phyloP scores from a whole-genome alignment of 2,888 invertebrate species.

The Nezara viridula region DNA sequence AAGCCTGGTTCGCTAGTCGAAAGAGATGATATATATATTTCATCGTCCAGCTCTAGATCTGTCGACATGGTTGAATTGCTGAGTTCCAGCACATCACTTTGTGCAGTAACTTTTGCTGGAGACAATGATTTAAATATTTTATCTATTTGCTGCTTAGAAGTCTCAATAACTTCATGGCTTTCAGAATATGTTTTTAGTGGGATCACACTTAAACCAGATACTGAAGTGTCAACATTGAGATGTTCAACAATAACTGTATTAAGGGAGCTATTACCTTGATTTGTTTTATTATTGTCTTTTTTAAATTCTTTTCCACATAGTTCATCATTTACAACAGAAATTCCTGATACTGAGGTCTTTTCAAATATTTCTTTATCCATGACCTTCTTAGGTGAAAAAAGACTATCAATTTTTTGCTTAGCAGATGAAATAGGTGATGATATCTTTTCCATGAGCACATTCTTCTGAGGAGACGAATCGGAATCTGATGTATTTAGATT shows the following conservation, averaged over 20 bases:
- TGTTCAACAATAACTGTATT: slow-evolving; percentile 1
- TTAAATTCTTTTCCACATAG: neutral
- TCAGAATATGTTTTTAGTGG: neutral
- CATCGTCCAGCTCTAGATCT: neutral
- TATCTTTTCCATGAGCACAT: neutral
- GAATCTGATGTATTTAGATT: neutral
- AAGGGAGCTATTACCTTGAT: neutral
- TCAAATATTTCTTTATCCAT: neutral
- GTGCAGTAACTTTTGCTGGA: neutral
- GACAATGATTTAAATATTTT: slow-evolving; percentile 29
- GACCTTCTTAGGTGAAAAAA: slow-evolving; percentile 5
- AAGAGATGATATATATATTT: neutral
- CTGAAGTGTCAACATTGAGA: neutral
- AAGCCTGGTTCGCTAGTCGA: neutral
- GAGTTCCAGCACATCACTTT: neutral
- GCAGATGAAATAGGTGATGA: slow-evolving; percentile 13
- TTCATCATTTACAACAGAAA: neutral
- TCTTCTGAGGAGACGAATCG: slow-evolving; percentile 1
- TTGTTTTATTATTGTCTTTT: neutral
- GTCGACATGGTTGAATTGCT: neutral
- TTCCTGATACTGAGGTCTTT: neutral
- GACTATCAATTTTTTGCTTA: slow-evolving; percentile 34
- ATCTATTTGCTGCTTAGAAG: slow-evolving; percentile 32
- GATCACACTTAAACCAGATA: neutral
- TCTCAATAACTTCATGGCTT: slow-evolving; percentile 2